Percentiles rank a stretch among this genome's conserved stretches.
phyloP scores from a whole-genome alignment of 1,140 invertebrate genomes.

The Diprion similis region DNA sequence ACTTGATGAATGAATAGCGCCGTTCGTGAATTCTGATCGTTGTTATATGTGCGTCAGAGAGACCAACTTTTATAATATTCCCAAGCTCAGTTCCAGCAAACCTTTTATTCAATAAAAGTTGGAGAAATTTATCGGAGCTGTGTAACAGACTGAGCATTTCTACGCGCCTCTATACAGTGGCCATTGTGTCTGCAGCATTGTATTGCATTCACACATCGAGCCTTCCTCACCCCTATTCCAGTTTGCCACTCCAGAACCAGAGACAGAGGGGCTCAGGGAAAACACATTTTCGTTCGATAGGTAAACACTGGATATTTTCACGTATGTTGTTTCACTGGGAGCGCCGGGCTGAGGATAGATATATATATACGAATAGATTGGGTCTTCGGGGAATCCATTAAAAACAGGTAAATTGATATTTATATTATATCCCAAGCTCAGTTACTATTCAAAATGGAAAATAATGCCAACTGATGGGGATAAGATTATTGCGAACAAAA shows the following conservation, averaged over 20 bases:
- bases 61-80: neutral
- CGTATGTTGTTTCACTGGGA: neutral
- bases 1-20: too few relatives aligned
- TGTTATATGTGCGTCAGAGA: too few relatives aligned
- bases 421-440: neutral
- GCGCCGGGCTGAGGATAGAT: neutral
- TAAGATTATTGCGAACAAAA: too few relatives aligned
- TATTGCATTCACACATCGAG: neutral
- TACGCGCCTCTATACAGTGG: neutral
- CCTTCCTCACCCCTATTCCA: neutral
- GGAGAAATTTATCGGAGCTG: neutral
- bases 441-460: too few relatives aligned
- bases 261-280: neutral
- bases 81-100: neutral
- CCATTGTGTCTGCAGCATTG: neutral
- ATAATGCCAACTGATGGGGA: too few relatives aligned
- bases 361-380: neutral
- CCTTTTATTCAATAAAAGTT: slow-evolving; percentile 3
- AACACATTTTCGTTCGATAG: neutral
- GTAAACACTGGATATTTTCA: neutral
- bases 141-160: neutral
- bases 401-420: neutral
- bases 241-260: neutral
- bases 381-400: neutral
- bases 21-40: too few relatives aligned